A percentile compares a stretch with the other conserved stretches of the same genome.
Conservation (phyloP, 2,797 vertebrate species). For the Coendou prehensilis region DNA sequence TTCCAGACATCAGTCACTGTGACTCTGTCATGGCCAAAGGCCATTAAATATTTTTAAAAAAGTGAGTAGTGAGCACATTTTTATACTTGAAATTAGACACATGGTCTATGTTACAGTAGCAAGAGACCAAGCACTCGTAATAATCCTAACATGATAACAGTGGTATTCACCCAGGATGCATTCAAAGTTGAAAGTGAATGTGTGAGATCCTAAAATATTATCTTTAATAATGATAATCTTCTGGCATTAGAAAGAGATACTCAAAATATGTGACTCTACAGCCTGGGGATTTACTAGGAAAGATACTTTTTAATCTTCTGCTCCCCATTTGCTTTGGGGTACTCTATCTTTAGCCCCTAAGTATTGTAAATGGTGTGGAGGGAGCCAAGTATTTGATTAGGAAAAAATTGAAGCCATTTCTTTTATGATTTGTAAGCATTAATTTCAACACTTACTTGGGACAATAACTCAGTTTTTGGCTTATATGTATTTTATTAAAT, state of each 20-base stretch:
- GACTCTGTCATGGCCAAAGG: background rate
- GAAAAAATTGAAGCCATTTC: constrained; percentile 33
- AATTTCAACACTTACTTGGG: constrained; percentile 41
- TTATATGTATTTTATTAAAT: constrained; percentile 51
- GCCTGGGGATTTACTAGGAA: constrained; percentile 31
- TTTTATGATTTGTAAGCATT: constrained; percentile 56
- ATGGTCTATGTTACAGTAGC: background rate
- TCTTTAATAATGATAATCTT: constrained; percentile 78
- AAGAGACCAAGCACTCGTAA: background rate
- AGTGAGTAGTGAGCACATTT: background rate
- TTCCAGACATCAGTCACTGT: constrained; percentile 40
- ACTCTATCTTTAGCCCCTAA: constrained; percentile 16
- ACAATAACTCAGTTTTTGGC: constrained; percentile 6
- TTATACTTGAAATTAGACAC: background rate
- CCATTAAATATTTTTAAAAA: background rate
- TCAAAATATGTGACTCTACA: constrained; percentile 19
- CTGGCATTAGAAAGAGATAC: constrained; percentile 61
- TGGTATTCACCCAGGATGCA: background rate
- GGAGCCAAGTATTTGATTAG: constrained; percentile 34
- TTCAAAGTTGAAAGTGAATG: constrained; percentile 67
- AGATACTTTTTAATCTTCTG: constrained; percentile 62
- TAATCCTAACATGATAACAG: background rate
- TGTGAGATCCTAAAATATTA: constrained; percentile 70
- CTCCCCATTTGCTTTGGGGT: constrained; percentile 41
- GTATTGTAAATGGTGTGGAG: constrained; percentile 32